phyloP scores from a whole-genome alignment of 1,140 invertebrate species.

The Drosophila nebulosa region DNA sequence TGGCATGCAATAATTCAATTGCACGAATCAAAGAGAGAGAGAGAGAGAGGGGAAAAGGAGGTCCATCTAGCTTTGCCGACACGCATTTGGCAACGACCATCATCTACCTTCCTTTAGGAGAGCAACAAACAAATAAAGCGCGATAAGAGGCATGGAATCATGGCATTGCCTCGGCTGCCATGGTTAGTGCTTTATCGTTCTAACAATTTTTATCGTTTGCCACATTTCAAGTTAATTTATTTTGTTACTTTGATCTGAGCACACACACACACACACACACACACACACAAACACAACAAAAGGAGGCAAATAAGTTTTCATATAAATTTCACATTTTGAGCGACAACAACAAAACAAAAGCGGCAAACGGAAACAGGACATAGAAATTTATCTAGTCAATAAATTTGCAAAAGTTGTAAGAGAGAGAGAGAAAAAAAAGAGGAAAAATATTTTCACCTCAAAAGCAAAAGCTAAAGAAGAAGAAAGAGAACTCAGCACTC shows the following conservation, averaged over 20 bases:
- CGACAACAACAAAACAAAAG: constrained; percentile 26
- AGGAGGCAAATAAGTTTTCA: constrained; percentile 53
- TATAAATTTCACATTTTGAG: constrained; percentile 65
- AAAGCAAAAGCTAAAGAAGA: background rate
- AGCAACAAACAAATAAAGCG: background rate
- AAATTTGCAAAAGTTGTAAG: constrained; percentile 59
- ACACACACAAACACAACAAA: background rate
- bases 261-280: too few relatives aligned
- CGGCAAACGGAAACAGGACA: constrained; percentile 7
- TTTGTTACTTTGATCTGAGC: constrained; percentile 66
- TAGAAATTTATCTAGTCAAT: constrained; percentile 60
- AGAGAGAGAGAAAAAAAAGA: background rate
- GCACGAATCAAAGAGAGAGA: constrained; percentile 23
- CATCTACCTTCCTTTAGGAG: background rate
- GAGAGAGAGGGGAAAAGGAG: background rate
- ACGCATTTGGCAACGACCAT: constrained; percentile 20
- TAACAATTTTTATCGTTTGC: constrained; percentile 39
- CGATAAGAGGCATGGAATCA: constrained; percentile 51
- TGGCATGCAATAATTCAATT: constrained; percentile 70
- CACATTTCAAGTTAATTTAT: constrained; percentile 67
- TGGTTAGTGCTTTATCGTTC: constrained; percentile 46
- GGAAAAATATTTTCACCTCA: constrained; percentile 34
- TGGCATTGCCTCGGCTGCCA: constrained; percentile 27
- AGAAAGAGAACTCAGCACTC: background rate
- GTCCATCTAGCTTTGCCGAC: constrained; percentile 2